These are phyloP conservation scores for Salmo trutta DNA, from an alignment of 2,797 vertebrate species.

Conservation along the genomic window DNA sequence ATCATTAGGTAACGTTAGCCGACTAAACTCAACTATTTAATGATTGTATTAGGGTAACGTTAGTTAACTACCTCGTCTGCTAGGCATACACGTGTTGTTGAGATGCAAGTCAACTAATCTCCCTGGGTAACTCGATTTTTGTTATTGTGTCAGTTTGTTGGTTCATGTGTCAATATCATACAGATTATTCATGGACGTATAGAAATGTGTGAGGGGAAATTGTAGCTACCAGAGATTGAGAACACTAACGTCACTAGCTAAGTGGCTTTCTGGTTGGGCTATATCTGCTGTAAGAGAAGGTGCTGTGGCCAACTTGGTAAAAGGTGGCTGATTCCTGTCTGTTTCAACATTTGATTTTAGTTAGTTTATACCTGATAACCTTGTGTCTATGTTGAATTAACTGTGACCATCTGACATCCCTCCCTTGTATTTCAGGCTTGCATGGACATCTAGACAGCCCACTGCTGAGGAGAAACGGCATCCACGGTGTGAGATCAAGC, in stretches of 20 bases:
- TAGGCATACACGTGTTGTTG: not conserved
- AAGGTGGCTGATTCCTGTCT: too few species aligned
- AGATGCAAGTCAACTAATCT: not conserved
- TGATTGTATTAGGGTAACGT: too few species aligned
- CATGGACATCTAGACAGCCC: not conserved
- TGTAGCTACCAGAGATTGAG: not conserved
- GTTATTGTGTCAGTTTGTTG: not conserved
- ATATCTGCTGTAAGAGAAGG: too few species aligned
- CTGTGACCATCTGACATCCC: not conserved
- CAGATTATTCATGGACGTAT: not conserved
- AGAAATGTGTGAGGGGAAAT: not conserved
- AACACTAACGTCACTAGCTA: not conserved
- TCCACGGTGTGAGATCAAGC: not conserved
- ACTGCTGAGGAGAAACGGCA: not conserved
- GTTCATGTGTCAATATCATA: not conserved
- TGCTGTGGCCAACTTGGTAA: too few species aligned
- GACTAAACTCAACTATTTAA: too few species aligned
- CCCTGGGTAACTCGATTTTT: not conserved
- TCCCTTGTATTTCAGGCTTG: slow-evolving; percentile 5
- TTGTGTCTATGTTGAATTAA: not conserved
- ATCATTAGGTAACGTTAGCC: too few species aligned
- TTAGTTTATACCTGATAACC: not conserved
- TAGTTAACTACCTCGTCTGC: not conserved
- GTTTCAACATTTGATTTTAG: not conserved
- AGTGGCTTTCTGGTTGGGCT: not conserved